phyloP scores from a whole-genome alignment of 2,113 vertebrate genomes.

The Phyllostomus hastatus region DNA sequence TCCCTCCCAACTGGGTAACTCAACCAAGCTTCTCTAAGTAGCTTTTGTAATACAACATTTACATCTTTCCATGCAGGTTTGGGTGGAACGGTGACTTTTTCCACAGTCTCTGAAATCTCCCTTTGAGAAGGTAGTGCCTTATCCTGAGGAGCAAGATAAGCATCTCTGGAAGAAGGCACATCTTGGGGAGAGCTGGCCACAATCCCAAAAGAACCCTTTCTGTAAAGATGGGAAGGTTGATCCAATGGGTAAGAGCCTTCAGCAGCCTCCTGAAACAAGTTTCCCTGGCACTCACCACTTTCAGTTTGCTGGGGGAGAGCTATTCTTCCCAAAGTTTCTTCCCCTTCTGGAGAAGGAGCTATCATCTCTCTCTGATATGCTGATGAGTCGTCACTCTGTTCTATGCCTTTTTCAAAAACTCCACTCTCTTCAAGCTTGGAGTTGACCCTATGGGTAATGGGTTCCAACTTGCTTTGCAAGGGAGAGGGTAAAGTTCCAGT shows the following conservation, averaged over 20 bases:
- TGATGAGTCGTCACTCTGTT: not conserved
- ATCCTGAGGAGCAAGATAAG: not conserved
- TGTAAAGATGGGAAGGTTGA: not conserved
- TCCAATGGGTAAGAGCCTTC: not conserved
- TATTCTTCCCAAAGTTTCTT: slow-evolving; percentile 23
- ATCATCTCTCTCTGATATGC: not conserved
- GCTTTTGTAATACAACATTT: slow-evolving; percentile 30
- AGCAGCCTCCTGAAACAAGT: not conserved
- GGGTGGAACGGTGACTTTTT: slow-evolving; percentile 41
- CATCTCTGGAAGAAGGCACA: not conserved
- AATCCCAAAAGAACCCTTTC: not conserved
- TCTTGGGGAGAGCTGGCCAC: not conserved
- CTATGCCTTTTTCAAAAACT: slow-evolving; percentile 13
- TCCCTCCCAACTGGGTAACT: not conserved
- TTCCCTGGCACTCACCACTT: slow-evolving; percentile 27
- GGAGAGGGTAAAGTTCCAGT: not conserved
- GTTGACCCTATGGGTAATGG: not conserved
- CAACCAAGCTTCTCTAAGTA: slow-evolving; percentile 38
- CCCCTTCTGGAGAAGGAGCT: not conserved
- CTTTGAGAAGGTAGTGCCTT: not conserved
- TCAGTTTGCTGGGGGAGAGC: not conserved
- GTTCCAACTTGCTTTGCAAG: not conserved
- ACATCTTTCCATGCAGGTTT: slow-evolving; percentile 6
- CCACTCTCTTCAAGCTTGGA: not conserved
- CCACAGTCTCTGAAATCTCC: slow-evolving; percentile 66